Evolutionary conservation across 2,113 vertebrate species (phyloP).

Genomic region (Martes martes): DNA sequence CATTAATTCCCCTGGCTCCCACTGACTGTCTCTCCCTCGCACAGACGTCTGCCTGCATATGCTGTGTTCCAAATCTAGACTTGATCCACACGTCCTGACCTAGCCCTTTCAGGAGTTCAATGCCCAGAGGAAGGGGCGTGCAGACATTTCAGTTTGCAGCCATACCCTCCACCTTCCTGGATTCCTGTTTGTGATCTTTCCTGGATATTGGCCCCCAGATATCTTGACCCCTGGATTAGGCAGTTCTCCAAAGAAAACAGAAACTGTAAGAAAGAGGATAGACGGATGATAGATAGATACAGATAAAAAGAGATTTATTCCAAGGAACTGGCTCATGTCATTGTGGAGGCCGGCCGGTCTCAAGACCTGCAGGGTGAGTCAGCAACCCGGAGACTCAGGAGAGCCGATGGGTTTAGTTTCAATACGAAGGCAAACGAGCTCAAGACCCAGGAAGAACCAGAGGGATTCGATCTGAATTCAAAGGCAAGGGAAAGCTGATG

Average conservation of each 20-base stretch:
- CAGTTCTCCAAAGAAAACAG: not conserved
- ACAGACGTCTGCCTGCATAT: rapidly evolving
- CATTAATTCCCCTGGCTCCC: not conserved
- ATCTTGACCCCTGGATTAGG: not conserved
- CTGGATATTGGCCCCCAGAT: not conserved
- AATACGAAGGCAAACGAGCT: not conserved
- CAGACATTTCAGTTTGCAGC: not conserved
- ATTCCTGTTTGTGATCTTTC: not conserved
- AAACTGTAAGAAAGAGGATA: not conserved
- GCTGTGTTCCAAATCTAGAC: not conserved
- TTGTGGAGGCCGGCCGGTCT: not conserved
- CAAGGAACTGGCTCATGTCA: not conserved
- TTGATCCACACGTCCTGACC: rapidly evolving
- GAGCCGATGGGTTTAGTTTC: not conserved
- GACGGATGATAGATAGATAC: not conserved
- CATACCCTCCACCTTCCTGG: too few species aligned
- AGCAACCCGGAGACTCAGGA: not conserved
- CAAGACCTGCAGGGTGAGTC: not conserved
- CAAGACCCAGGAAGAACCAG: not conserved
- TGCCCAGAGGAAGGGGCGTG: rapidly evolving
- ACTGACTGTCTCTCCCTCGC: not conserved
- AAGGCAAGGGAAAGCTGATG: not conserved
- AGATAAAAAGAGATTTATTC: not conserved
- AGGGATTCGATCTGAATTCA: not conserved
- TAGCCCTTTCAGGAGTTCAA: not conserved